Evolutionary conservation across 2,797 vertebrate genomes (phyloP).

Genomic region (Pangasius larnaudii): DNA sequence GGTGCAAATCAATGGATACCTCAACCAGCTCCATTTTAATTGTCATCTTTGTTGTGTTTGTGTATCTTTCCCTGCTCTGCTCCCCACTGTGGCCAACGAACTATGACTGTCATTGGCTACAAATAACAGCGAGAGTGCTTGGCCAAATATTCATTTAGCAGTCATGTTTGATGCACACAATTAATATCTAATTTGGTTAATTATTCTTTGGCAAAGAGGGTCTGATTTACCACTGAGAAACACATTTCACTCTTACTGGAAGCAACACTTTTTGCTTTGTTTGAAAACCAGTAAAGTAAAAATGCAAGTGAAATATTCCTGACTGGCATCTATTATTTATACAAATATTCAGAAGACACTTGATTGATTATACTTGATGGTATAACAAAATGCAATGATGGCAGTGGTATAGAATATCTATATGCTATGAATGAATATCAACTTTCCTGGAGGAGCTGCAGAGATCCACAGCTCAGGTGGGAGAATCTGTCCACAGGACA

Average conservation of each 20-base stretch:
- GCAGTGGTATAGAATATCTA: background rate
- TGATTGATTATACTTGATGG: too few species aligned
- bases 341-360: background rate
- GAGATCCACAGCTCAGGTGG: too few species aligned
- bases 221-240: background rate
- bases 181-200: constrained; percentile 12
- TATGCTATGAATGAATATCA: background rate
- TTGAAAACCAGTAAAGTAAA: background rate
- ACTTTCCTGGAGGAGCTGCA: too few species aligned
- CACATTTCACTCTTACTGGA: background rate
- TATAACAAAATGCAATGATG: background rate
- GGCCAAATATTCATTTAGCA: constrained; percentile 8
- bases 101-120: background rate
- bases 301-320: background rate
- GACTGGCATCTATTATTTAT: background rate
- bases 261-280: background rate
- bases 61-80: background rate
- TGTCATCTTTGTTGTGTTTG: constrained; percentile 1
- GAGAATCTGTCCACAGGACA: too few species aligned
- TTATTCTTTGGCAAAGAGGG: background rate
- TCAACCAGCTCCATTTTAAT: background rate
- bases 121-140: background rate
- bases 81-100: background rate
- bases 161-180: background rate
- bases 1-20: background rate